Conservation (phyloP, 2,888 invertebrate genomes). For the Drosophila trichaetosa region DNA sequence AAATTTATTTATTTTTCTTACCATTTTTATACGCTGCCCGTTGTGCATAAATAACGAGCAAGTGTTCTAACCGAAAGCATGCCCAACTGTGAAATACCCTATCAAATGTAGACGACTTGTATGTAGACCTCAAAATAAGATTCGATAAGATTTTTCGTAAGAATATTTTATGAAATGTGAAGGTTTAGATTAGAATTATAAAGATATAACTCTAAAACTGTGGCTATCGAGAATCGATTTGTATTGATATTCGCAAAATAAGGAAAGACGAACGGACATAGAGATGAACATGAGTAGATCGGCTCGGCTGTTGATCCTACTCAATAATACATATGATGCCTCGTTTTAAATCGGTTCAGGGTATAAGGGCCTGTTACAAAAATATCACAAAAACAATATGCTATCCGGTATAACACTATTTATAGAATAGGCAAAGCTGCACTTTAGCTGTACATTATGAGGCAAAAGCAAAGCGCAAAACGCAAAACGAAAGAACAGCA, state of each 20-base stretch:
- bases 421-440: conserved; percentile 52
- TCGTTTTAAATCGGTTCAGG: too few species aligned
- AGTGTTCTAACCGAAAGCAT: background rate
- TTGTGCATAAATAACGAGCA: conserved; percentile 67
- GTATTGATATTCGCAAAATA: background rate
- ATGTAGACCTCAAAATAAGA: background rate
- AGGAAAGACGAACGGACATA: background rate
- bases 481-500: conserved; percentile 60
- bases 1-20: conserved; percentile 41
- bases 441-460: conserved; percentile 59
- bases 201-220: too few species aligned
- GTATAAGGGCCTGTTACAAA: background rate
- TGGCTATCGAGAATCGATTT: background rate
- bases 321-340: background rate
- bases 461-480: conserved; percentile 41
- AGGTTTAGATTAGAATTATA: too few species aligned
- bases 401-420: background rate
- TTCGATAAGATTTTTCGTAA: background rate
- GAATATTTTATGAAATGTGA: too few species aligned
- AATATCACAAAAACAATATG: background rate
- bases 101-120: too few species aligned
- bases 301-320: background rate
- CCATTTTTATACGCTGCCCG: conserved; percentile 53
- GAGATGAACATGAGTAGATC: background rate
- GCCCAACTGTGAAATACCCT: conserved; percentile 4